phyloP scores from a whole-genome alignment of 2,888 invertebrate species.

The Plagiodera versicolora region DNA sequence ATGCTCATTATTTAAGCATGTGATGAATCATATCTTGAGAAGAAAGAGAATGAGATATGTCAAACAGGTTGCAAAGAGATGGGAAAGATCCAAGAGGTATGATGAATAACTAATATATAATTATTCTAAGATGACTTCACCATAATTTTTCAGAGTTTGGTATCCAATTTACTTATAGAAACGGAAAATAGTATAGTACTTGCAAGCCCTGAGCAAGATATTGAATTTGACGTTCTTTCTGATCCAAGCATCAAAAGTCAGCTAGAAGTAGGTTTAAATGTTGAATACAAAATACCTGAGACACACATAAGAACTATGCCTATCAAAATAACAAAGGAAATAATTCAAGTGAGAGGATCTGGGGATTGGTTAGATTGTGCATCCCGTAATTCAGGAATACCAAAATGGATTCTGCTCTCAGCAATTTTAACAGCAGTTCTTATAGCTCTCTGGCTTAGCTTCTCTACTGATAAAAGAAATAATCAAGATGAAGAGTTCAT shows the following conservation, averaged over 20 bases:
- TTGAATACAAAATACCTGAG: conserved; percentile 51
- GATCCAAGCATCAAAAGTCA: conserved; percentile 50
- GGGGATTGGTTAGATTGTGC: conserved; percentile 52
- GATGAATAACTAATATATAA: conserved; percentile 3
- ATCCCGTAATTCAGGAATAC: conserved; percentile 57
- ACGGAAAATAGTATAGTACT: conserved; percentile 35
- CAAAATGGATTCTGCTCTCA: conserved; percentile 53
- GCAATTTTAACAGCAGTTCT: conserved; percentile 55
- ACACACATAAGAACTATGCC: conserved; percentile 51
- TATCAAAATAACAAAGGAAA: conserved; percentile 38
- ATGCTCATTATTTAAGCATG: conserved; percentile 40
- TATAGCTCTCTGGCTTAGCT: conserved; percentile 57
- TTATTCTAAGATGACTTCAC: neutral
- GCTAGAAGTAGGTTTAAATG: conserved; percentile 45
- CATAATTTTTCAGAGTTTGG: conserved; percentile 23
- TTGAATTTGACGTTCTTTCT: conserved; percentile 46
- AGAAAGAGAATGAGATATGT: conserved; percentile 38
- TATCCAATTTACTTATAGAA: conserved; percentile 35
- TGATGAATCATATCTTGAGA: conserved; percentile 39
- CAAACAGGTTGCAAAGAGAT: conserved; percentile 43
- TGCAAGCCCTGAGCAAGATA: conserved; percentile 45
- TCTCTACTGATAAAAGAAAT: conserved; percentile 45
- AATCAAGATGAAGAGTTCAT: conserved; percentile 27
- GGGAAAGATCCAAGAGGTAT: conserved; percentile 42
- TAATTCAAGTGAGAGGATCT: conserved; percentile 26